Percentiles rank a stretch among this genome's conserved stretches.
Conservation (phyloP, 2,113 vertebrate genomes). For the Heterotilapia buettikoferi region DNA sequence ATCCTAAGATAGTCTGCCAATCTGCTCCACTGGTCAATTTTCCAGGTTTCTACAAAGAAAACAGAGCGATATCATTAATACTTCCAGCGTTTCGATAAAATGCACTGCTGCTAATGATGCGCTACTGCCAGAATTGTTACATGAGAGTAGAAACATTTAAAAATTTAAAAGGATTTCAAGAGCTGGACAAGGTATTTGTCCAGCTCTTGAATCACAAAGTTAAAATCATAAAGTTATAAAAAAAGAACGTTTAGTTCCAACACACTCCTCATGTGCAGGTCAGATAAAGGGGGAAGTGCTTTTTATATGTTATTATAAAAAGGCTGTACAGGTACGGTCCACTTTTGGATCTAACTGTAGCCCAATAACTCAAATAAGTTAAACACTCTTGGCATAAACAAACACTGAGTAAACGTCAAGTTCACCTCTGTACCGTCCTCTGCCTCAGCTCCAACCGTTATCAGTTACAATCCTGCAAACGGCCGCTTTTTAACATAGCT, state of each 20-base stretch:
- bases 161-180: background rate
- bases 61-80: background rate
- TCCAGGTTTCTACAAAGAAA: background rate
- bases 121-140: background rate
- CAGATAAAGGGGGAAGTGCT: background rate
- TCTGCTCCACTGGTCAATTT: background rate
- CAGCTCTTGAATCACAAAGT: background rate
- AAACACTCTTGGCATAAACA: background rate
- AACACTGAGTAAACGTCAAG: background rate
- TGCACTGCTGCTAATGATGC: background rate
- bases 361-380: background rate
- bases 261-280: background rate
- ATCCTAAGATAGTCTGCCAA: background rate
- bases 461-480: background rate
- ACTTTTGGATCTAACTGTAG: background rate
- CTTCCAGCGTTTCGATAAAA: background rate
- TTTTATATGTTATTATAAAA: background rate
- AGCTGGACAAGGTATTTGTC: background rate
- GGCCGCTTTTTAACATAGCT: background rate
- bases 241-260: background rate
- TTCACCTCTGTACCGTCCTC: background rate
- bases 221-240: background rate
- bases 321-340: background rate
- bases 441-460: background rate
- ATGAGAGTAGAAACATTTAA: fast-evolving